Percentiles rank a stretch among this genome's conserved stretches.
These are phyloP conservation scores for Psilopsiagon aymara DNA, from an alignment of 2,113 vertebrate species.

Conservation along the genomic window DNA sequence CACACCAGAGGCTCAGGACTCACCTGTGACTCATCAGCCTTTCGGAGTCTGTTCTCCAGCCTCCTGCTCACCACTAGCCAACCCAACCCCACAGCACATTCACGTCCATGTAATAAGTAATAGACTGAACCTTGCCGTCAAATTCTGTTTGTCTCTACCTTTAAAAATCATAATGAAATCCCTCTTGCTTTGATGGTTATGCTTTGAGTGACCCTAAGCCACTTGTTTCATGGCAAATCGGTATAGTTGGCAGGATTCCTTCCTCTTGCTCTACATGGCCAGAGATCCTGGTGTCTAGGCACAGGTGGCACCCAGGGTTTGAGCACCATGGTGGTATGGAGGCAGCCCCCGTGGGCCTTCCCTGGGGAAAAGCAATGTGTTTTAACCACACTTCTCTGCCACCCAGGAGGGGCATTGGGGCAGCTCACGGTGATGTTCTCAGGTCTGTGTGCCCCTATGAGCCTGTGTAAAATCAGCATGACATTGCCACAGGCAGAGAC, in stretches of 20 bases:
- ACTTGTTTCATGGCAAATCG: background rate
- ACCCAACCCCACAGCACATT: fast-evolving
- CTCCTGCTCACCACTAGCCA: background rate
- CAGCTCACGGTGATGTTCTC: background rate
- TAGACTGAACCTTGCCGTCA: background rate
- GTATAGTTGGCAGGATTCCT: background rate
- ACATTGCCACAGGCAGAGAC: background rate
- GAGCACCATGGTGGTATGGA: background rate
- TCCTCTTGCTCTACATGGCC: background rate
- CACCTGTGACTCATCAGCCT: background rate
- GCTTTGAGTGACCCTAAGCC: background rate
- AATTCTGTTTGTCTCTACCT: background rate
- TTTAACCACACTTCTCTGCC: background rate
- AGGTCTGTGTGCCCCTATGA: background rate
- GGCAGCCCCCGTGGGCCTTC: background rate
- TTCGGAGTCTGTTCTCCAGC: background rate
- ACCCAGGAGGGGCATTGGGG: fast-evolving
- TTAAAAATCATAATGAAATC: background rate
- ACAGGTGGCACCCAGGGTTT: background rate
- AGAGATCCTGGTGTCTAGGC: background rate
- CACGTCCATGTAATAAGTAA: background rate
- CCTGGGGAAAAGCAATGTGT: background rate
- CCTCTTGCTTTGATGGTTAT: background rate
- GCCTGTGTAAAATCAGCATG: fast-evolving
- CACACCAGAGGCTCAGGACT: background rate